phyloP scores from a whole-genome alignment of 2,113 vertebrate genomes.

The Saiga tatarica region DNA sequence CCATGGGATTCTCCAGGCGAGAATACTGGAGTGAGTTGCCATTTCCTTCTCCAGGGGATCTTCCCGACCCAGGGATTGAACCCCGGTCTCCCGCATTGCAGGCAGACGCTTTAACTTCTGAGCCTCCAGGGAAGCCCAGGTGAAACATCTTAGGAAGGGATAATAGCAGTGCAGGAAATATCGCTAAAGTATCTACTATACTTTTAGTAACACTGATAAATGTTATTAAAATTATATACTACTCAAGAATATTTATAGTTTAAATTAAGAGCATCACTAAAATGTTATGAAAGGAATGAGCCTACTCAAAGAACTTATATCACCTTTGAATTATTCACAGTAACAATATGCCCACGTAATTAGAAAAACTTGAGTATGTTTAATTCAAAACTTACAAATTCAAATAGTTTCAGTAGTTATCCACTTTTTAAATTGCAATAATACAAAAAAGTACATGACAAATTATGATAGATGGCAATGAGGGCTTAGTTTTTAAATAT shows the following conservation, averaged over 20 bases:
- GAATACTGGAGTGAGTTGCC: too few species aligned
- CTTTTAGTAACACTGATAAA: not conserved
- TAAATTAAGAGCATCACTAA: not conserved
- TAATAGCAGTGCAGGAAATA: not conserved
- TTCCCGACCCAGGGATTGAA: too few species aligned
- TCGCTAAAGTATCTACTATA: not conserved
- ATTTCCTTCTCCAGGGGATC: too few species aligned
- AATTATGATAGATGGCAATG: not conserved
- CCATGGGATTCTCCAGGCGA: too few species aligned
- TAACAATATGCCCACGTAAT: not conserved
- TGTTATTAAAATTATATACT: not conserved
- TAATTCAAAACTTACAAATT: not conserved
- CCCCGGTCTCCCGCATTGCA: too few species aligned
- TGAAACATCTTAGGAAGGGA: not conserved
- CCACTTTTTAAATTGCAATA: not conserved
- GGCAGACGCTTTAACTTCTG: too few species aligned
- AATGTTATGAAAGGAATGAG: not conserved
- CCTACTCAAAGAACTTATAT: not conserved
- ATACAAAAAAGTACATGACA: not conserved
- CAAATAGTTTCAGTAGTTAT: not conserved
- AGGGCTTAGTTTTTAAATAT: not conserved
- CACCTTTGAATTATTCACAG: not conserved
- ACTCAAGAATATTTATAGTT: not conserved
- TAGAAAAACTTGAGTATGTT: not conserved
- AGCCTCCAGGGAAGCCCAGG: too few species aligned